Conservation (phyloP, 2,888 invertebrate species). For the Micropterix aruncella region DNA sequence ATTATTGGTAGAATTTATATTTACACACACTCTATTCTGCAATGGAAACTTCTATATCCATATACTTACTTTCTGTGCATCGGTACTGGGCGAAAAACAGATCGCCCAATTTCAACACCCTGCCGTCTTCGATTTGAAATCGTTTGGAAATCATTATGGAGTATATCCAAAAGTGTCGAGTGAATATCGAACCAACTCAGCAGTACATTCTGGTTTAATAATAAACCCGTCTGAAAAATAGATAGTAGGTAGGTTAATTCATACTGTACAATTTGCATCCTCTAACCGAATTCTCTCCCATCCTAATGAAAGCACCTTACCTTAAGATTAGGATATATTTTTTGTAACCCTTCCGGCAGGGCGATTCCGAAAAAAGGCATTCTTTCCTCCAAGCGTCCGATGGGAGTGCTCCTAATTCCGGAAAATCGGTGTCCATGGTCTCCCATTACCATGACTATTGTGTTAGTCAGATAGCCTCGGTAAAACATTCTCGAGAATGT, state of each 20-base stretch:
- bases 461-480: constrained; percentile 14
- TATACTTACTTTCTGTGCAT: constrained; percentile 10
- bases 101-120: constrained; percentile 9
- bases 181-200: constrained; percentile 12
- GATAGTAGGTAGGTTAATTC: not conserved
- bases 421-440: constrained; percentile 17
- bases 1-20: no score
- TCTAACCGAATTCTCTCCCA: not conserved
- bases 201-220: constrained; percentile 8
- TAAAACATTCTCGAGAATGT: constrained; percentile 13
- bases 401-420: constrained; percentile 14
- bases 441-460: constrained; percentile 15
- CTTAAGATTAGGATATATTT: constrained; percentile 10
- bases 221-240: constrained; percentile 4
- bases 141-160: constrained; percentile 8
- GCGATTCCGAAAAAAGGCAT: constrained; percentile 17
- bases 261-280: not conserved
- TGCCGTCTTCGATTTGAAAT: constrained; percentile 5
- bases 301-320: constrained; percentile 4
- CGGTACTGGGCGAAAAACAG: constrained; percentile 9
- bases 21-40: no score
- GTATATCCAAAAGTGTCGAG: constrained; percentile 9
- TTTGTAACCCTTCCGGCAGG: constrained; percentile 11
- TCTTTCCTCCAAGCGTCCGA: constrained; percentile 16
- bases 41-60: no score